These are phyloP conservation scores for Takifugu ocellatus DNA, from an alignment of 2,797 vertebrate genomes.

Conservation along the genomic window DNA sequence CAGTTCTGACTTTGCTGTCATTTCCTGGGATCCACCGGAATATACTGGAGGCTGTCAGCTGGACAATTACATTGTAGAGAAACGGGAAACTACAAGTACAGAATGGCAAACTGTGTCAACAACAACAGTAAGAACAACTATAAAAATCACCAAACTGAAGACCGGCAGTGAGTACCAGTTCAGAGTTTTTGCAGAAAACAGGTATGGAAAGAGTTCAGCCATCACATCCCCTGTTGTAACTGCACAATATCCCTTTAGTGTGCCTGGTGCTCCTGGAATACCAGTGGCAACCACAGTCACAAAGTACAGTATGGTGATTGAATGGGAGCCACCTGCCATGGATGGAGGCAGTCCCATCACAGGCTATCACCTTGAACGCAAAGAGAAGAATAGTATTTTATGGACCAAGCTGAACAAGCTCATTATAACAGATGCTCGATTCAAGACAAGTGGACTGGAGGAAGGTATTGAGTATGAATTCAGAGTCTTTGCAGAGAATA, in stretches of 20 bases:
- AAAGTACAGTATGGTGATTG: constrained; percentile 88
- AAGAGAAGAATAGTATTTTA: constrained; percentile 94
- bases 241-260: constrained; percentile 90
- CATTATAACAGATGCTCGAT: constrained; percentile 82
- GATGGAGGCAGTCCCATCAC: constrained; percentile 88
- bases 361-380: constrained; percentile 91
- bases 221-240: constrained; percentile 82
- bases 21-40: constrained; percentile 89
- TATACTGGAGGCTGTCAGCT: constrained; percentile 92
- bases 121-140: constrained; percentile 90
- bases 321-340: constrained; percentile 87
- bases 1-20: constrained; percentile 82
- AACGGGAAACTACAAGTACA: constrained; percentile 85
- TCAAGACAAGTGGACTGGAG: constrained; percentile 88
- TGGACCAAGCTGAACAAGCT: constrained; percentile 90
- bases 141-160: constrained; percentile 88
- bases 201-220: constrained; percentile 86
- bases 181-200: constrained; percentile 92
- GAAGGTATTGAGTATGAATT: constrained; percentile 94
- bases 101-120: constrained; percentile 88
- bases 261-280: constrained; percentile 82
- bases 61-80: constrained; percentile 92
- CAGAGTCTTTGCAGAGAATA: constrained; percentile 89
- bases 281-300: constrained; percentile 83
- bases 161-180: constrained; percentile 92